Evolutionary conservation across 2,113 vertebrate genomes (phyloP).

Genomic region (Entelurus aequoreus): DNA sequence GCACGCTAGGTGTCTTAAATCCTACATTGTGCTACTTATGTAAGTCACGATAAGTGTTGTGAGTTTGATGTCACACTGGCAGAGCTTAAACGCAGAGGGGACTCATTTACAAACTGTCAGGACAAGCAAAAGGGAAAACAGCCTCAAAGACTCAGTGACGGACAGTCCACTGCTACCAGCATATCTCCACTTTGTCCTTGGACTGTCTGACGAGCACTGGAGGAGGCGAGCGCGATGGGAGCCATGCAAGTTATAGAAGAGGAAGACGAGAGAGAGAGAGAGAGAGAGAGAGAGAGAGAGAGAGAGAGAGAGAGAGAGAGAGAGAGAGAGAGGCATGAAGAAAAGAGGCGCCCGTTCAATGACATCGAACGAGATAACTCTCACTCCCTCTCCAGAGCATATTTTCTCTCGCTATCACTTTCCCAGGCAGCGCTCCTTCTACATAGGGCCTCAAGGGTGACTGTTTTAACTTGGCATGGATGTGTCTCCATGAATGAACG

Average conservation of each 20-base stretch:
- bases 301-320: constrained; percentile 58
- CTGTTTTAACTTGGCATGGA: constrained; percentile 17
- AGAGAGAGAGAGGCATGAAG: constrained; percentile 50
- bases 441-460: constrained; percentile 52
- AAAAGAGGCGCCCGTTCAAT: constrained; percentile 64
- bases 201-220: constrained; percentile 70
- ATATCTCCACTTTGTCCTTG: constrained; percentile 73
- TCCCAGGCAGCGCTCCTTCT: constrained; percentile 56
- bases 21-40: constrained; percentile 27
- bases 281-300: constrained; percentile 53
- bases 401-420: constrained; percentile 68
- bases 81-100: constrained; percentile 51
- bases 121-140: constrained; percentile 36
- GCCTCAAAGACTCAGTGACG: constrained; percentile 62
- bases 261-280: constrained; percentile 57
- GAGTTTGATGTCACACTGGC: constrained; percentile 38
- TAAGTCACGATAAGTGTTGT: constrained; percentile 30
- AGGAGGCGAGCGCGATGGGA: constrained; percentile 67
- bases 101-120: constrained; percentile 59
- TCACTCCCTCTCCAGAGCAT: constrained; percentile 65
- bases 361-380: constrained; percentile 70
- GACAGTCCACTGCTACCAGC: constrained; percentile 66
- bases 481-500: constrained; percentile 33
- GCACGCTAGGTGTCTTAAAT: constrained; percentile 39
- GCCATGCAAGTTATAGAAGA: constrained; percentile 51